Evolutionary conservation across 2,797 vertebrate species (phyloP).

Genomic region (Euphonia xanthogaster): DNA sequence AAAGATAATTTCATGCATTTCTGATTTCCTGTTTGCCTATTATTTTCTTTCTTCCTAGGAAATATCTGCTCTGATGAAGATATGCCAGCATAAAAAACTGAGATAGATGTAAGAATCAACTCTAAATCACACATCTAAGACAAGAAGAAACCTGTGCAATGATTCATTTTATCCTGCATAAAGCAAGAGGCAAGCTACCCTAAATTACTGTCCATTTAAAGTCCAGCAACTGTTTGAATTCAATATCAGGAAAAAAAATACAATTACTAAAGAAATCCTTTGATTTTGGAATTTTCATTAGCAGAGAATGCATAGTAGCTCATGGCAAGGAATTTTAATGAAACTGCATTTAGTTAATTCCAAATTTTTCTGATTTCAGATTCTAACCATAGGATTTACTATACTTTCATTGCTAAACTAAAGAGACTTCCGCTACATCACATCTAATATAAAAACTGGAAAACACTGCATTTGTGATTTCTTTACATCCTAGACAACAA

Average conservation of each 20-base stretch:
- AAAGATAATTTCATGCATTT: neutral
- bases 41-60: neutral
- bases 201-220: neutral
- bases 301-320: neutral
- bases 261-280: rapidly evolving
- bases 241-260: neutral
- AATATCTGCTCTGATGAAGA: neutral
- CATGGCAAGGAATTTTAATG: neutral
- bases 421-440: neutral
- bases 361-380: neutral
- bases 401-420: neutral
- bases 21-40: neutral
- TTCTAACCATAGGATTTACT: neutral
- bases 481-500: neutral
- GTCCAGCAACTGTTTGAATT: neutral
- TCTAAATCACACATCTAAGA: neutral
- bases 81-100: neutral
- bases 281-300: neutral
- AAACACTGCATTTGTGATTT: neutral
- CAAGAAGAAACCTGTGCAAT: neutral
- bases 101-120: neutral
- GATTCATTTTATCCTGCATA: neutral
- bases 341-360: neutral
- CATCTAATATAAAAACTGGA: neutral
- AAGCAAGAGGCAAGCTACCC: neutral